Percentiles rank a stretch among this genome's conserved stretches.
Conservation (phyloP, 2,797 vertebrate species). For the Calcarius lapponicus region DNA sequence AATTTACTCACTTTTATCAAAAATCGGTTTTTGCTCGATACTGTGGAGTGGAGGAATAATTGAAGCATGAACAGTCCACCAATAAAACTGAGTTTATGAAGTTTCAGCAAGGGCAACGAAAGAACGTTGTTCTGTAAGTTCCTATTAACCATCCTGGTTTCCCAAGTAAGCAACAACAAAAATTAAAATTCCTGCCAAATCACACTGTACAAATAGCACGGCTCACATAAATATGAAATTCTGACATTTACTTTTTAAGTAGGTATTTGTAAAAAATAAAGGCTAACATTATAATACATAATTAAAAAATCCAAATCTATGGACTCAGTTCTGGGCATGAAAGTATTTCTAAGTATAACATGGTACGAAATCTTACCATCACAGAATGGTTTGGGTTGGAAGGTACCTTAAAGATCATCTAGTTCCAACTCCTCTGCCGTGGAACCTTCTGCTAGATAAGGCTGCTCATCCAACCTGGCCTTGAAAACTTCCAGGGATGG, state of each 20-base stretch:
- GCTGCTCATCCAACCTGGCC: neutral
- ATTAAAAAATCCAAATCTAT: neutral
- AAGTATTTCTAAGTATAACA: neutral
- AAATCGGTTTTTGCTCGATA: neutral
- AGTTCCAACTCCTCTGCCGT: neutral
- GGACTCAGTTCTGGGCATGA: neutral
- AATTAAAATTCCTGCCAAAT: neutral
- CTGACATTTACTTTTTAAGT: neutral
- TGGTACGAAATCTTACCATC: neutral
- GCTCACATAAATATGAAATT: neutral
- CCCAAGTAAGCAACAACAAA: neutral
- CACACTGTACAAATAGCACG: neutral
- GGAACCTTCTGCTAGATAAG: neutral
- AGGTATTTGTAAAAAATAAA: neutral
- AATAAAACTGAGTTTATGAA: neutral
- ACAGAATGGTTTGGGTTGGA: neutral
- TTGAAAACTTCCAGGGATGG: neutral
- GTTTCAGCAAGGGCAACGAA: neutral
- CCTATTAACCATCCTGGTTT: neutral
- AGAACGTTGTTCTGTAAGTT: neutral
- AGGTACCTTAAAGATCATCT: neutral
- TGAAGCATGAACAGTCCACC: neutral
- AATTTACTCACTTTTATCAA: neutral
- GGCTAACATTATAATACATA: neutral
- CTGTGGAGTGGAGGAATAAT: neutral